Evolutionary conservation across 2,888 invertebrate genomes (phyloP).

Genomic region (Heteromurus nitidus): DNA sequence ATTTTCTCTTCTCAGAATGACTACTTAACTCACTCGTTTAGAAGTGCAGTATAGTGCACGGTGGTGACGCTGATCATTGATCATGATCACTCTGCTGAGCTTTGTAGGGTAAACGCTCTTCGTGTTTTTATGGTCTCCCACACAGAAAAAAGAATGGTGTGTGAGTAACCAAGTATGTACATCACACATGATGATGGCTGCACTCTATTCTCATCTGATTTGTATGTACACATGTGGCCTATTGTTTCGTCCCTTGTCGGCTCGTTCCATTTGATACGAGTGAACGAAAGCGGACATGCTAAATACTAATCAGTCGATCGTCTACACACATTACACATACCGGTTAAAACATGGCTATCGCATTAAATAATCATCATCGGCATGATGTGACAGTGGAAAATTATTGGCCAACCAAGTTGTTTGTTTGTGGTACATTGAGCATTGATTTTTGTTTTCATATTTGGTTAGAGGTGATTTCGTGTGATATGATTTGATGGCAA

Average conservation of each 20-base stretch:
- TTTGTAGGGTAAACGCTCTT: slow-evolving; percentile 39
- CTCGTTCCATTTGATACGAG: slow-evolving; percentile 21
- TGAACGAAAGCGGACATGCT: slow-evolving; percentile 23
- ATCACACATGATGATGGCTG: neutral
- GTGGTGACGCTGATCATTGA: slow-evolving; percentile 40
- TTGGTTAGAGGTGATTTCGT: slow-evolving; percentile 27
- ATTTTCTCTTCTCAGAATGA: slow-evolving; percentile 35
- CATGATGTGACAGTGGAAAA: neutral
- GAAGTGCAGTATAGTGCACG: slow-evolving; percentile 1
- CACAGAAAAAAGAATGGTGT: slow-evolving; percentile 14
- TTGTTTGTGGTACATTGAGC: slow-evolving; percentile 15
- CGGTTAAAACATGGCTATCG: slow-evolving; percentile 54
- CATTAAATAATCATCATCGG: slow-evolving; percentile 55
- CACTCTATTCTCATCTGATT: neutral
- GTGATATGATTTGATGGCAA: neutral
- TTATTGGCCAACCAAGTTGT: slow-evolving; percentile 19
- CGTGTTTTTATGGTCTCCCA: slow-evolving; percentile 41
- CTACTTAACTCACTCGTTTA: neutral
- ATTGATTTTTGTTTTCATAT: slow-evolving; percentile 20
- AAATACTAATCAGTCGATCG: slow-evolving; percentile 27
- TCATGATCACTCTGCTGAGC: slow-evolving; percentile 38
- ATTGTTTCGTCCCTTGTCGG: slow-evolving; percentile 32
- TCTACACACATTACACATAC: slow-evolving; percentile 5
- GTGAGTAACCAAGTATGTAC: neutral
- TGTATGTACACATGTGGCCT: slow-evolving; percentile 10